These are phyloP conservation scores for Zosterops japonicus DNA, from an alignment of 2,113 vertebrate genomes.

Conservation along the genomic window DNA sequence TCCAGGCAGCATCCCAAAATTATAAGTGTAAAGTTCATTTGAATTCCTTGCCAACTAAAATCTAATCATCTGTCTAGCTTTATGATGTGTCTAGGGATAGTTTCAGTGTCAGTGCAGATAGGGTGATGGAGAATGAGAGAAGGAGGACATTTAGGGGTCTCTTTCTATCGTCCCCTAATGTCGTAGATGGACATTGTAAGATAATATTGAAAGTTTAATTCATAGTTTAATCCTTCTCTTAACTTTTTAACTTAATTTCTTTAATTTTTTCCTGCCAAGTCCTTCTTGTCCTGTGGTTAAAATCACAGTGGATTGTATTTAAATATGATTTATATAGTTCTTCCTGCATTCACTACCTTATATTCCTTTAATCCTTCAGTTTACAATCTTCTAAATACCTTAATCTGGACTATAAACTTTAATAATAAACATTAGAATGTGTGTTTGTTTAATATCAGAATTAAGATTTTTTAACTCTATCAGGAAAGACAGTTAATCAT, in stretches of 20 bases:
- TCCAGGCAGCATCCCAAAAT: slow-evolving; percentile 56
- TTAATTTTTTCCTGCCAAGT: slow-evolving; percentile 4
- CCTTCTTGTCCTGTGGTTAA: not conserved
- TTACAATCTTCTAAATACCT: slow-evolving; percentile 22
- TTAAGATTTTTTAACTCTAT: not conserved
- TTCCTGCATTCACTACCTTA: not conserved
- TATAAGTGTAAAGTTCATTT: not conserved
- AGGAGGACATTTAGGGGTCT: not conserved
- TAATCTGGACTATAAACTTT: slow-evolving; percentile 22
- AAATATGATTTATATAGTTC: not conserved
- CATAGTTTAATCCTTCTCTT: not conserved
- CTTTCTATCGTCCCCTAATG: no score
- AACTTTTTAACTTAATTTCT: not conserved
- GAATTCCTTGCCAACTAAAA: slow-evolving; percentile 33
- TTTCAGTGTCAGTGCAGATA: slow-evolving; percentile 2
- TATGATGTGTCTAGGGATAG: slow-evolving; percentile 42
- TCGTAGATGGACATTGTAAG: not conserved
- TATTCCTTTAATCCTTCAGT: not conserved
- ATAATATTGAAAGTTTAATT: not conserved
- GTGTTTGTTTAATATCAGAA: not conserved
- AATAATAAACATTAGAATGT: not conserved
- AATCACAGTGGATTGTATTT: not conserved
- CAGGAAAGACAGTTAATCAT: not conserved
- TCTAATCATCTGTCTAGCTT: slow-evolving; percentile 49
- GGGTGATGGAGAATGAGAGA: not conserved